phyloP scores from a whole-genome alignment of 2,797 vertebrate genomes.

The Falco peregrinus region DNA sequence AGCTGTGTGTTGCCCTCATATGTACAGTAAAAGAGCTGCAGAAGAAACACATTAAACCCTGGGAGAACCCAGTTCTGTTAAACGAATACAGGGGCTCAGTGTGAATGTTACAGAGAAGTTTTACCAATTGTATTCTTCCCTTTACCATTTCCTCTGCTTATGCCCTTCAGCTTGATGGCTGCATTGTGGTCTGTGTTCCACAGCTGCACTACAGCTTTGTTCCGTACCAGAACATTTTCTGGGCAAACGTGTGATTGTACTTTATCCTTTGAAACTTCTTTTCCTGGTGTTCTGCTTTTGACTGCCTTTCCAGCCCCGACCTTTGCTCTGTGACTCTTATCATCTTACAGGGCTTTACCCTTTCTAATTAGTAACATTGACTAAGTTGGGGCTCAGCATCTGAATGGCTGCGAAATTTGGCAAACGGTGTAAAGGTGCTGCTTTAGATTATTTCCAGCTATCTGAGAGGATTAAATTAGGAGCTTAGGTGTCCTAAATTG shows the following conservation, averaged over 20 bases:
- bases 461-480: not conserved
- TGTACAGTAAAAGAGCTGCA: fast-evolving
- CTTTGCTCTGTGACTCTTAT: not conserved
- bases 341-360: not conserved
- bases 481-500: not conserved
- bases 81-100: not conserved
- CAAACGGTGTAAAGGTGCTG: not conserved
- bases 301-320: not conserved
- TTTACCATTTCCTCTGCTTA: not conserved
- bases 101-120: not conserved
- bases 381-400: not conserved
- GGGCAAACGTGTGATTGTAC: not conserved
- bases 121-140: not conserved
- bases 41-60: not conserved
- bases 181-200: not conserved
- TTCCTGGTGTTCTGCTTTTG: not conserved
- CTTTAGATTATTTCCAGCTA: not conserved
- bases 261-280: not conserved
- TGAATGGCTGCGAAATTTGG: not conserved
- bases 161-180: not conserved
- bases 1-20: not conserved
- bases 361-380: not conserved
- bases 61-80: not conserved
- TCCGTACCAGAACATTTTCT: not conserved
- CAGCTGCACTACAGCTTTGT: not conserved